Percentiles rank a stretch among this genome's conserved stretches.
Evolutionary conservation across 2,797 vertebrate genomes (phyloP).

Genomic region (Diplodus sargus): DNA sequence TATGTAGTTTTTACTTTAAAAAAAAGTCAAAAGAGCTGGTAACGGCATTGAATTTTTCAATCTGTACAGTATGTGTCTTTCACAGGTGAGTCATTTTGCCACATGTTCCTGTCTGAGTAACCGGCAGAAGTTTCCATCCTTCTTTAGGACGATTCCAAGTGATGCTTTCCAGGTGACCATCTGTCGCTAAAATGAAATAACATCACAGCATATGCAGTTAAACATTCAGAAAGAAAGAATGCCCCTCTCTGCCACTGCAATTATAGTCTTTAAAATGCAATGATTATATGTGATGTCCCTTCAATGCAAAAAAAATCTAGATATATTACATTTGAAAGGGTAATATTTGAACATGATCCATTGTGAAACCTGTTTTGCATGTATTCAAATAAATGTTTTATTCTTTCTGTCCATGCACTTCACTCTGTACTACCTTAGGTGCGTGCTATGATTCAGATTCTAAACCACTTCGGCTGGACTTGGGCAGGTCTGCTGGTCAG

Average conservation of each 20-base stretch:
- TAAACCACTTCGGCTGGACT: constrained; percentile 78
- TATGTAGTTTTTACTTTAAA: too few relatives aligned
- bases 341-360: constrained; percentile 4
- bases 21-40: too few relatives aligned
- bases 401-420: neutral
- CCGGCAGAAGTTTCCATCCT: constrained; percentile 8
- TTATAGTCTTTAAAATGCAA: too few relatives aligned
- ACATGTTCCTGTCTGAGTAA: constrained; percentile 34
- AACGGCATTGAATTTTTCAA: too few relatives aligned
- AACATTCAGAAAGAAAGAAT: too few relatives aligned
- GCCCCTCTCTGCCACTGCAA: too few relatives aligned
- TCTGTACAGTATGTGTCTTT: neutral
- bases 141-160: neutral
- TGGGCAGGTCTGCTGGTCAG: constrained; percentile 81
- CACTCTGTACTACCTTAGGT: constrained; percentile 36
- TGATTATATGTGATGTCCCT: too few relatives aligned
- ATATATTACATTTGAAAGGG: too few relatives aligned
- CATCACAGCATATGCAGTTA: too few relatives aligned
- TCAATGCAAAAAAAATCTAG: too few relatives aligned
- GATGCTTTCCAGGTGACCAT: neutral
- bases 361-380: neutral
- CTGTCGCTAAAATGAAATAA: neutral
- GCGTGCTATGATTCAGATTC: constrained; percentile 73
- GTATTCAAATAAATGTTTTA: neutral
- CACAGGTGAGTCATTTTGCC: neutral